Evolutionary conservation across 2,888 invertebrate genomes (phyloP), one percentile per base, ranked within the genome.

Genomic region (Phalera bucephala): DNA sequence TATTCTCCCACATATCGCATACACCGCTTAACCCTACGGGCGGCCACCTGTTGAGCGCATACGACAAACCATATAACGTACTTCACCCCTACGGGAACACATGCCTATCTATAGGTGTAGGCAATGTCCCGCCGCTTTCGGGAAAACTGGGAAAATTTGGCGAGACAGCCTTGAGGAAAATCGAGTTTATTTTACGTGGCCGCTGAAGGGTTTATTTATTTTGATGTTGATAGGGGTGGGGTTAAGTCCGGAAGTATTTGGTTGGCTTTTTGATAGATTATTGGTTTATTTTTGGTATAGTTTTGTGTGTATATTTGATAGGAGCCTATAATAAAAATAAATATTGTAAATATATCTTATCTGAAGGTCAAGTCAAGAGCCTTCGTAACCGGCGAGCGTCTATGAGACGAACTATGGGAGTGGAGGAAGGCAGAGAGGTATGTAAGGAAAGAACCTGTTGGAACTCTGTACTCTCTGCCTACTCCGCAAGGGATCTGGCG

Each of bases 21-120:
- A 52, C 56, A 67, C 60, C 76, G 75, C 70, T 86, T 88, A 88
- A 88, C 88, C 88, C 87, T 86, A 87, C 86, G 85, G 87, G 83
- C 81, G 45, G 62, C 83, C 85, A 89, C 88, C 85, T 88, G 88
- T 88, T 88, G 86, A 74, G 53, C 57, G 63, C 79, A 84, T 72
- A 86, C 85, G 84, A 85, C 83, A 80, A 71, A 50, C 56, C 68
- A 60, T 65, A 64, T 58, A 52, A 60, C 47, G 64, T 64, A 52
- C 58, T 49, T 64, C 53, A 45, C 63, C 72, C 72, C 72, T 68
- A 71, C 73, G 75, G 62, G 52, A 72, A 64, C 58, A 61, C 49
- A 59, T 52, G 53, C 39, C 9, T 32, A 32, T 11, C 17, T 29
- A 29, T 15, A 19, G 7, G 14, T 21, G 12, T 21, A 20, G 6